Percentiles rank a stretch among this genome's conserved stretches.
These are phyloP conservation scores for Leptobrachium ailaonicum DNA, from an alignment of 2,113 vertebrate genomes.

Conservation along the genomic window DNA sequence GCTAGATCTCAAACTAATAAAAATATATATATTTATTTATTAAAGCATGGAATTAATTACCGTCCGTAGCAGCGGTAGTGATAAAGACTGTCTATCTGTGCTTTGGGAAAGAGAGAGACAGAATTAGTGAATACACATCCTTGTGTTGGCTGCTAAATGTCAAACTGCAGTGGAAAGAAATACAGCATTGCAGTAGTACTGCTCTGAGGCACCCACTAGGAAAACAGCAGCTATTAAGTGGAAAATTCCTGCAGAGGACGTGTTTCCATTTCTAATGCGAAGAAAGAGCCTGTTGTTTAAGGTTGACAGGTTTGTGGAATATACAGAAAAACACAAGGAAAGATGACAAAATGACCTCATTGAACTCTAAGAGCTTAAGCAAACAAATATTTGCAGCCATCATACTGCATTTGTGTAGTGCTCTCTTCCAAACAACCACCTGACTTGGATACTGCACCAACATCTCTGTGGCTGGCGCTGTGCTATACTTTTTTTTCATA, in stretches of 20 bases:
- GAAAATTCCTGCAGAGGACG: constrained; percentile 82
- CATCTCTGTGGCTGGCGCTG: background rate
- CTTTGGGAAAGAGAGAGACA: constrained; percentile 43
- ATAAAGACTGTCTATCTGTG: constrained; percentile 29
- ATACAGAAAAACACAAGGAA: constrained; percentile 67
- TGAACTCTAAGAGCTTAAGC: constrained; percentile 68
- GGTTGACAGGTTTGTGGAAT: constrained; percentile 71
- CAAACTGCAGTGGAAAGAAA: constrained; percentile 76
- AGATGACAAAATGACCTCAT: constrained; percentile 74
- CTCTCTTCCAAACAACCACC: constrained; percentile 50
- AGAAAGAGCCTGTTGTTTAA: constrained; percentile 79
- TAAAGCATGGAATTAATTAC: too few relatives aligned
- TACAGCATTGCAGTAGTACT: constrained; percentile 73
- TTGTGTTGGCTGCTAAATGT: constrained; percentile 72
- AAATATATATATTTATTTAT: too few relatives aligned
- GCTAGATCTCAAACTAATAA: too few relatives aligned
- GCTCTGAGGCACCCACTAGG: constrained; percentile 72
- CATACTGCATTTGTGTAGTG: constrained; percentile 46
- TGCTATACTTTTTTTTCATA: constrained; percentile 33
- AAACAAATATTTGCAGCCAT: constrained; percentile 60
- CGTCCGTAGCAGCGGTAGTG: too few relatives aligned
- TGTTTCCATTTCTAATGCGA: constrained; percentile 76
- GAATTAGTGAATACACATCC: constrained; percentile 67
- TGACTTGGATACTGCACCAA: constrained; percentile 44
- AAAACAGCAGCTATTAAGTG: constrained; percentile 72